Percentiles rank a stretch among this genome's conserved stretches.
phyloP scores from a whole-genome alignment of 1,140 invertebrate genomes.

The Olivierus martensii region DNA sequence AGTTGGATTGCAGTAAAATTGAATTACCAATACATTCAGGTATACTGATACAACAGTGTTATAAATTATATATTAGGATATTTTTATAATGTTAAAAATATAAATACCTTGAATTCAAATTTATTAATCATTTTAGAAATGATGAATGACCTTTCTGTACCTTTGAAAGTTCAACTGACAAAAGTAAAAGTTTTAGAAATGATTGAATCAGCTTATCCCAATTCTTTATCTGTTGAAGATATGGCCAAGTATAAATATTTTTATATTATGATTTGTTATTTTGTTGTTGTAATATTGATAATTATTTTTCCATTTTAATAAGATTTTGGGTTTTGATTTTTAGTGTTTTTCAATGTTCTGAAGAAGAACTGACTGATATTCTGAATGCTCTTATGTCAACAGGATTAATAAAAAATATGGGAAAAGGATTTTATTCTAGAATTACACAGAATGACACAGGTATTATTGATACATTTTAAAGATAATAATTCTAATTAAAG shows the following conservation, averaged over 20 bases:
- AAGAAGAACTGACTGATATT: not conserved
- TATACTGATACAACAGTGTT: too few relatives aligned
- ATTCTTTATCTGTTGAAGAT: conserved; percentile 78
- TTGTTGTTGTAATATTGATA: conserved; percentile 24
- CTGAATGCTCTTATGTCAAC: not conserved
- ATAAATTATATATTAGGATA: too few relatives aligned
- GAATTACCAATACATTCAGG: too few relatives aligned
- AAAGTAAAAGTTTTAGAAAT: conserved; percentile 59
- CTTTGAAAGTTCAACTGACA: conserved; percentile 3
- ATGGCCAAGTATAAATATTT: conserved; percentile 56
- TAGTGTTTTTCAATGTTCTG: not conserved
- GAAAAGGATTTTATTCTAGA: not conserved
- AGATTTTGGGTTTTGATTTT: not conserved
- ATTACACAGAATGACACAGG: not conserved
- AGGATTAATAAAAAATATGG: not conserved
- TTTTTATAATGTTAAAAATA: too few relatives aligned
- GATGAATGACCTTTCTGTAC: not conserved
- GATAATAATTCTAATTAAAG: too few relatives aligned
- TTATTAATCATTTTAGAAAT: too few relatives aligned
- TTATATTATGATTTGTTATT: too few relatives aligned
- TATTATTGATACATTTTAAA: not conserved
- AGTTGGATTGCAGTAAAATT: conserved; percentile 49
- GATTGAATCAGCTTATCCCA: conserved; percentile 94
- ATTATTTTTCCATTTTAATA: not conserved
- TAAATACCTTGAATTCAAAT: too few relatives aligned